Evolutionary conservation across 2,888 invertebrate species (phyloP).

Genomic region (Tridacna gigas): DNA sequence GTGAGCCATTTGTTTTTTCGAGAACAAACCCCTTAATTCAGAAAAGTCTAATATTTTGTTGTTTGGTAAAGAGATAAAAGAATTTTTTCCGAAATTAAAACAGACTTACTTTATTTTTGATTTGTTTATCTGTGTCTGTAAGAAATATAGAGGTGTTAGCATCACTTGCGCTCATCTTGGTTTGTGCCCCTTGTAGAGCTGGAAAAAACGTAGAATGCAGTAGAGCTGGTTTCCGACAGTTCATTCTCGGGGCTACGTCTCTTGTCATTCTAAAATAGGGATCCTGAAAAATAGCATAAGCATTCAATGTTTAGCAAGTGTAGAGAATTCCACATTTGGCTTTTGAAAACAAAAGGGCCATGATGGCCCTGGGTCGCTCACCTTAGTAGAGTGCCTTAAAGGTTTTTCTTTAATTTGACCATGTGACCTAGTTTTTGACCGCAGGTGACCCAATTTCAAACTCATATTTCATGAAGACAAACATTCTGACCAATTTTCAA

Average conservation of each 20-base stretch:
- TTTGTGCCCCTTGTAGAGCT: slow-evolving; percentile 97
- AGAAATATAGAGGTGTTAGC: slow-evolving; percentile 96
- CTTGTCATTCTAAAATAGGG: slow-evolving; percentile 99
- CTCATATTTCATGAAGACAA: too few relatives aligned
- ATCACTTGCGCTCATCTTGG: slow-evolving; percentile 99
- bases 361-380: too few relatives aligned
- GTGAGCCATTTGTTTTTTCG: not conserved
- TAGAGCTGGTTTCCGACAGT: slow-evolving; percentile 94
- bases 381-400: too few relatives aligned
- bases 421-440: too few relatives aligned
- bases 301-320: too few relatives aligned
- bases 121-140: slow-evolving; percentile 97
- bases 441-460: too few relatives aligned
- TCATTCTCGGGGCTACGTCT: slow-evolving; percentile 97
- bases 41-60: not conserved
- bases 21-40: not conserved
- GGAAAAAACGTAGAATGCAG: slow-evolving; percentile 96
- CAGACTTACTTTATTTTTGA: slow-evolving; percentile 94
- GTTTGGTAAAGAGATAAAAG: not conserved
- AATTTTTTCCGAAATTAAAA: not conserved
- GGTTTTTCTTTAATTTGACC: too few relatives aligned
- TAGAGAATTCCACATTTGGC: too few relatives aligned
- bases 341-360: too few relatives aligned
- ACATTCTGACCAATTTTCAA: too few relatives aligned
- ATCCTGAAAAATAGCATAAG: slow-evolving; percentile 87